Evolutionary conservation across 23 tunicate species (phyloP), one percentile per base, ranked within the genome.

Genomic region (Ascidia mentula): DNA sequence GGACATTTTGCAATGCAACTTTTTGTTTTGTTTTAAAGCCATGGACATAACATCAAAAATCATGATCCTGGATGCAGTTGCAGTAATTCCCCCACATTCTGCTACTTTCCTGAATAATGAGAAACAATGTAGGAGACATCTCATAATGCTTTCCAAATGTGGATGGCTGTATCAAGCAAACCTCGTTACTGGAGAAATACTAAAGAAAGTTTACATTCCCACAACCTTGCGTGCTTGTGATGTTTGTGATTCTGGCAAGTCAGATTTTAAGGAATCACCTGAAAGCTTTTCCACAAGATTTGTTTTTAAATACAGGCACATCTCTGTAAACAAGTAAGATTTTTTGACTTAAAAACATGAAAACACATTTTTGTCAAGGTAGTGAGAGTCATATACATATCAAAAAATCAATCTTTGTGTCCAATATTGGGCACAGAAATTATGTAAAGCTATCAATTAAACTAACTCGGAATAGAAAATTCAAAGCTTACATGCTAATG

Each of bases 151-250:
- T 12, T 39, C 81, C n/a, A 90, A 90, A 38, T 34, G 45, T 71
- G 96, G 96, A 1, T 90, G 96, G 89, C 69, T 90, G n/a, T 90
- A 80, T 71, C 86, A 90, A 77, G 93, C 78, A 6, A 77, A 79
- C 45, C 0, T 80, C 38, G 78, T 37, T 69, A 80, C 79, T 60
- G 40, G 96, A 73, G 42, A 76, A 13, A 75, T 76, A 40, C 65
- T 90, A 20, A 80, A 88, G 69, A 85, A 77, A 37, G 77, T 75
- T 18, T 90, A 24, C 76, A 90, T 90, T 61, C 96, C 86, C 7
- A 85, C 89, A 6, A 90, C 69, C 39, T 28, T 72, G 6, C 80
- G 46, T 71, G 79, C 86, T 1, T 38, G 4, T 32, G 32, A 84
- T 18, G 18, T 84, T 1, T 28, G 0, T 40, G 80, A 77, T 71